Percentiles rank a stretch among this genome's conserved stretches.
phyloP scores from a whole-genome alignment of 2,113 vertebrate genomes.

The Zosterops hypoxanthus region DNA sequence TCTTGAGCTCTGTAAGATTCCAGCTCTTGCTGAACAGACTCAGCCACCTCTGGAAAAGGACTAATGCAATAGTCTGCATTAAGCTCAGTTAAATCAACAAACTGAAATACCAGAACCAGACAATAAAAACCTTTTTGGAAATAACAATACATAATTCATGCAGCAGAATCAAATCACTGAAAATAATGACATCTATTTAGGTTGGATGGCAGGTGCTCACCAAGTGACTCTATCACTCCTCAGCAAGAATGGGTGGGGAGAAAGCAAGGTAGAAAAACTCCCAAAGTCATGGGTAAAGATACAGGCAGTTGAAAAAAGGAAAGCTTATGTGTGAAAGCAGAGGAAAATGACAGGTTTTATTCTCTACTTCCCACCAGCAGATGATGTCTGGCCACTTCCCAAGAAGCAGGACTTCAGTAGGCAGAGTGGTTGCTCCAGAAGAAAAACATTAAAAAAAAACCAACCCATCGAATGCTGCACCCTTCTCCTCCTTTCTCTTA shows the following conservation, averaged over 20 bases:
- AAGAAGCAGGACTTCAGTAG: background rate
- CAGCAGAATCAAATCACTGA: background rate
- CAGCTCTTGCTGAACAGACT: constrained; percentile 95
- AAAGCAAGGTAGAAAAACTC: background rate
- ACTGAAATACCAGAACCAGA: background rate
- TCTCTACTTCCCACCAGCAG: background rate
- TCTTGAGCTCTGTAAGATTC: constrained; percentile 94
- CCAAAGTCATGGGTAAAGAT: background rate
- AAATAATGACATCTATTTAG: background rate
- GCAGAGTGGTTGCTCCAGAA: background rate
- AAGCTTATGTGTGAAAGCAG: background rate
- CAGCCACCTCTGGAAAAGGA: constrained; percentile 96
- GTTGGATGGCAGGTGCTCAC: background rate
- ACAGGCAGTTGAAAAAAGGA: background rate
- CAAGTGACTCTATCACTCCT: background rate
- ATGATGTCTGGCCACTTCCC: background rate
- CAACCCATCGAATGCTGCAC: accelerated
- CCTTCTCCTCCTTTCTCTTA: background rate
- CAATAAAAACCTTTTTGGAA: background rate
- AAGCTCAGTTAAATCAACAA: constrained; percentile 19
- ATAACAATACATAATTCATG: background rate
- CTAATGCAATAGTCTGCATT: constrained; percentile 71
- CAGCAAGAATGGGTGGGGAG: background rate
- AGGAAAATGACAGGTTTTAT: background rate
- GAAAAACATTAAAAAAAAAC: background rate